Evolutionary conservation across 1,140 invertebrate species (phyloP).

Genomic region (Capitella teleta): DNA sequence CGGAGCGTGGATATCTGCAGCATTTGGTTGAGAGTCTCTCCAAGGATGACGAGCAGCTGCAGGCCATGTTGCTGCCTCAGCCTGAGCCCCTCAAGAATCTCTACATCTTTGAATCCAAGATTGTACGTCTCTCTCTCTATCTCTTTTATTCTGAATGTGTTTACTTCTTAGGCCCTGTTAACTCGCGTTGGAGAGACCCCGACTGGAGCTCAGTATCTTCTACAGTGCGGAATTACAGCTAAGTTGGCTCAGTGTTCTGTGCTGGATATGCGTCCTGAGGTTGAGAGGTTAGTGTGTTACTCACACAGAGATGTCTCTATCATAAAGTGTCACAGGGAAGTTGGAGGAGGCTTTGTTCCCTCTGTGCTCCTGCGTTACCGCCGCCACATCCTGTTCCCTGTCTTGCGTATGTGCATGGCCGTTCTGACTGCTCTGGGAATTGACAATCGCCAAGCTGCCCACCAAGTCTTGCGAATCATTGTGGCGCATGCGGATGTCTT

Average conservation of each 20-base stretch:
- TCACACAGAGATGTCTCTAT: neutral
- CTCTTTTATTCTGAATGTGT: neutral
- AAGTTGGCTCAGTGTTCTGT: conserved; percentile 65
- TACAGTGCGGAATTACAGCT: conserved; percentile 61
- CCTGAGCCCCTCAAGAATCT: conserved; percentile 61
- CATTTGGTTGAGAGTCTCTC: conserved; percentile 68
- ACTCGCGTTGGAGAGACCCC: conserved; percentile 58
- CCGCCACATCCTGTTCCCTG: conserved; percentile 62
- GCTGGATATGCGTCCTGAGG: conserved; percentile 54
- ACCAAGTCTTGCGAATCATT: conserved; percentile 66
- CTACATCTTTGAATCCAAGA: conserved; percentile 79
- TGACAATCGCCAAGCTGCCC: conserved; percentile 63
- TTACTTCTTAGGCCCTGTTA: conserved; percentile 51
- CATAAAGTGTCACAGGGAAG: neutral
- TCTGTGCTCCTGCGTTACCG: conserved; percentile 57
- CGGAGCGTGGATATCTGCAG: conserved; percentile 68
- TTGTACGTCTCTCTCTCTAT: conserved; percentile 44
- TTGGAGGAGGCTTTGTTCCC: conserved; percentile 47
- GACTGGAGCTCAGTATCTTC: conserved; percentile 60
- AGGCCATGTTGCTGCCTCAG: conserved; percentile 55
- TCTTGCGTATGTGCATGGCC: conserved; percentile 62
- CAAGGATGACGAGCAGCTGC: conserved; percentile 61
- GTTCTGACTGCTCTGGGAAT: conserved; percentile 68
- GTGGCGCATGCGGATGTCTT: conserved; percentile 69
- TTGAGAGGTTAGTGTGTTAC: conserved; percentile 8